A percentile compares a stretch with the other conserved stretches of the same genome.
Evolutionary conservation across 2,797 vertebrate species (phyloP).

Genomic region (Typhlichthys subterraneus): DNA sequence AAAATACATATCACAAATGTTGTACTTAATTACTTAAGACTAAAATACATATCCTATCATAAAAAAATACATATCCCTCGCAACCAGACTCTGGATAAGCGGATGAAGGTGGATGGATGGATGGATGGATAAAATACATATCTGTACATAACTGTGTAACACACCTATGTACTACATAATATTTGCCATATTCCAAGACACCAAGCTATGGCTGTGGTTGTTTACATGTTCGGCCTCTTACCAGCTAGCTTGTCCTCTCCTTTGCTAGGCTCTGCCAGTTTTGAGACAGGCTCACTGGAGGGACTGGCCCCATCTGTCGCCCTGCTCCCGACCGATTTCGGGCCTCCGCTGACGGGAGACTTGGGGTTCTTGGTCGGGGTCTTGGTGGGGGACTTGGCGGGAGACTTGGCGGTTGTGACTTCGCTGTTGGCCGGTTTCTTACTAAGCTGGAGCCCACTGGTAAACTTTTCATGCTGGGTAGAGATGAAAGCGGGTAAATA

Average conservation of each 20-base stretch:
- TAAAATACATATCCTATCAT: too few species aligned
- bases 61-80: too few species aligned
- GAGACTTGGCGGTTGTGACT: slow-evolving; percentile 52
- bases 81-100: too few species aligned
- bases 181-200: too few species aligned
- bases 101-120: too few species aligned
- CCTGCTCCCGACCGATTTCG: slow-evolving; percentile 58
- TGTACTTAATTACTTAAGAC: too few species aligned
- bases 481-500: slow-evolving; percentile 3
- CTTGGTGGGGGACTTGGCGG: slow-evolving; percentile 77
- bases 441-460: slow-evolving; percentile 93
- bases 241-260: slow-evolving; percentile 86
- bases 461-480: slow-evolving; percentile 97
- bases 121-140: too few species aligned
- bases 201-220: too few species aligned
- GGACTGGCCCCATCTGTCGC: slow-evolving; percentile 48
- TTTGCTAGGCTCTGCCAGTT: slow-evolving; percentile 79
- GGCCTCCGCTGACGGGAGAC: slow-evolving; percentile 57
- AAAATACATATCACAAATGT: too few species aligned
- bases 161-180: too few species aligned
- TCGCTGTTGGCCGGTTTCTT: slow-evolving; percentile 86
- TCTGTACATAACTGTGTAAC: too few species aligned
- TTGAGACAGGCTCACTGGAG: slow-evolving; percentile 63
- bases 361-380: slow-evolving; percentile 75
- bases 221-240: slow-evolving; percentile 61